Base-by-base conservation (phyloP, 92 coral and sea anemone species). In the Siderastrea radians region DNA sequence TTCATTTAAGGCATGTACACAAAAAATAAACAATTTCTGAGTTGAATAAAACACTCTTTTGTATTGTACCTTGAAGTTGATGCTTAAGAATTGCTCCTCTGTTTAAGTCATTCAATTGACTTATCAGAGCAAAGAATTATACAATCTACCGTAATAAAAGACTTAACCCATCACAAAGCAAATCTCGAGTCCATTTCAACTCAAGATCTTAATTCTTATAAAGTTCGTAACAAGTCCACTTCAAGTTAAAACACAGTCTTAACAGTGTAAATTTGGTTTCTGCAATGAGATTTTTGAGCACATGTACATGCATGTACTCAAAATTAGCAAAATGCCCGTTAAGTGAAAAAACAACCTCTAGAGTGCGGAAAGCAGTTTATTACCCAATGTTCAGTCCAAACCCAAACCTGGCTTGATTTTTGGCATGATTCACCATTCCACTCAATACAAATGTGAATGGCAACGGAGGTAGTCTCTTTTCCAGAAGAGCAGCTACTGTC, bases 401-500 rank as follows among this genome's bases (percentile, higher is more conserved):
- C 3, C 99, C 99, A 85, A 97, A 97, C 63, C 98, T 92, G 0
- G 99, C 93, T 89, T 97, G 98, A 49, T 93, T 92, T 87, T 97
- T 97, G 6, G 86, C 62, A 48, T 97, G 99, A 84, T 97, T 96
- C 2, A 97, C 90, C 96, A 93, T 97, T 78, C 99, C 99, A 84
- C 98, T 94, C 44, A 97, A 82, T 43, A 93, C 87, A 84, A 97
- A 97, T 3, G 99, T 83, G 58, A 97, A 97, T 4, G 99, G 99
- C 68, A 97, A 86, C 0, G 99, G 99, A 1, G 93, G 86, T 51
- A 97, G 98, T 90, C 99, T 96, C 89, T 97, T 97, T 91, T 97
- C 99, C 94, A 97, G 79, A 72, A 97, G 93, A 11, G 98, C 98
- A 1, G 96, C 98, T 84, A 97, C 98, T 74, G 98, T 96, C 99